Conservation (phyloP, 2,113 vertebrate species). For the Oreochromis spilurus region DNA sequence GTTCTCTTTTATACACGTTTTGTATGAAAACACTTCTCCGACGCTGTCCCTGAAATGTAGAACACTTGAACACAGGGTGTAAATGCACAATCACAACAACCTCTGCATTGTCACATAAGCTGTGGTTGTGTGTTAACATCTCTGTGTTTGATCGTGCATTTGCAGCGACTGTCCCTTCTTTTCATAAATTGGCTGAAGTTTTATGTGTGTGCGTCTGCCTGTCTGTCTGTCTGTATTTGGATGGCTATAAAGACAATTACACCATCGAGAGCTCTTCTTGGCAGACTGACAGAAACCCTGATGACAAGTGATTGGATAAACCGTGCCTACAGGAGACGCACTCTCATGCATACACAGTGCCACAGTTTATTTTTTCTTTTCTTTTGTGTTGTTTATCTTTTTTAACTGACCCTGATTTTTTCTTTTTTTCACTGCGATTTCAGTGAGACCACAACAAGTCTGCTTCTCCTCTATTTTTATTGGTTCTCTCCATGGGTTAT, state of each 20-base stretch:
- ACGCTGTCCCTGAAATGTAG: neutral
- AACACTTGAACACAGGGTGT: neutral
- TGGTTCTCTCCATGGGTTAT: neutral
- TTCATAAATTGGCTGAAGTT: neutral
- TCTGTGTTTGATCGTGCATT: neutral
- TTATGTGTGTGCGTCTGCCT: neutral
- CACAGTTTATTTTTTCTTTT: neutral
- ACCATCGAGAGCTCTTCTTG: constrained; percentile 41
- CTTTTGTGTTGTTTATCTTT: neutral
- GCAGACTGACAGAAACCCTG: constrained; percentile 62
- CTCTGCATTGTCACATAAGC: neutral
- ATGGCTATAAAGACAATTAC: constrained; percentile 44
- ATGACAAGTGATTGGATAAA: constrained; percentile 67
- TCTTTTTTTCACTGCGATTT: constrained; percentile 1
- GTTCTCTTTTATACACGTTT: neutral
- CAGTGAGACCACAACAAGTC: neutral
- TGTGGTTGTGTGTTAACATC: neutral
- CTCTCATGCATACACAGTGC: neutral
- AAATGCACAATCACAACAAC: neutral
- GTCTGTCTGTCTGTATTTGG: neutral
- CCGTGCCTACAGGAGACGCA: constrained; percentile 43
- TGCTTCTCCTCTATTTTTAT: neutral
- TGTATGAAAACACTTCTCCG: neutral
- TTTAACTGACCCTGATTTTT: constrained; percentile 36
- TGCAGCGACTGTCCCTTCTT: neutral